Base-by-base conservation (phyloP, 2,888 invertebrate genomes). In the Calameuta pallipes region DNA sequence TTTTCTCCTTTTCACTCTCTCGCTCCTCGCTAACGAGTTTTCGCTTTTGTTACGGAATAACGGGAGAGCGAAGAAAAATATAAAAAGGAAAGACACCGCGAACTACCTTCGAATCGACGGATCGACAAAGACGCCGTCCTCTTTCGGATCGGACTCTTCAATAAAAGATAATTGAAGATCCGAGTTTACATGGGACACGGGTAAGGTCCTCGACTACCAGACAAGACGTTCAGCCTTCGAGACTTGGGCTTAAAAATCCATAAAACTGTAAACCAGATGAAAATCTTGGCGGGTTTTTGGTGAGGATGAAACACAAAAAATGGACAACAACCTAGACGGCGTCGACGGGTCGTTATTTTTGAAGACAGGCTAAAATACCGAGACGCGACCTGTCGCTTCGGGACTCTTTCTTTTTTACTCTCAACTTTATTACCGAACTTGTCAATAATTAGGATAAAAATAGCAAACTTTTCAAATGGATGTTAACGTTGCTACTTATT, bases 141-240 rank as follows among this genome's bases (percentile, higher is more conserved):
- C 9, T 3, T 56, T 23, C 23, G 36, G 15, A 71, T 70, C 37
- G 30, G 71, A 71, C 70, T 36, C 41, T 76, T 76, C 78, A 75
- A 78, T 78, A 78, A 78, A 78, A 78, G 78, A 75, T 78, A 78
- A 76, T 78, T 78, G 78, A 78, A 78, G 75, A 78, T 78, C 33
- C 78, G 71, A 73, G 78, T 78, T 78, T 69, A 34, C 75, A 30
- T 12, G 36, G 35, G 73, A 37, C 76, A 75, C 71, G 35, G 68
- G 35, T 75, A 75, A 75, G 73, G 78, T 78, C 69, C 36, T 34
- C 35, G 37, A 77, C 74, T 68, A 23, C 75, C 35, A 33, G 75
- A 75, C 71, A 33, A 70, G 78, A 74, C 30, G 41, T 11, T 76
- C 41, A 2, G 71, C n/a, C 74, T 37, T 30, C 13, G 75, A 76